Percentiles rank a stretch among this genome's conserved stretches.
phyloP scores from a whole-genome alignment of 1,140 invertebrate genomes.

The Scylla paramamosain region DNA sequence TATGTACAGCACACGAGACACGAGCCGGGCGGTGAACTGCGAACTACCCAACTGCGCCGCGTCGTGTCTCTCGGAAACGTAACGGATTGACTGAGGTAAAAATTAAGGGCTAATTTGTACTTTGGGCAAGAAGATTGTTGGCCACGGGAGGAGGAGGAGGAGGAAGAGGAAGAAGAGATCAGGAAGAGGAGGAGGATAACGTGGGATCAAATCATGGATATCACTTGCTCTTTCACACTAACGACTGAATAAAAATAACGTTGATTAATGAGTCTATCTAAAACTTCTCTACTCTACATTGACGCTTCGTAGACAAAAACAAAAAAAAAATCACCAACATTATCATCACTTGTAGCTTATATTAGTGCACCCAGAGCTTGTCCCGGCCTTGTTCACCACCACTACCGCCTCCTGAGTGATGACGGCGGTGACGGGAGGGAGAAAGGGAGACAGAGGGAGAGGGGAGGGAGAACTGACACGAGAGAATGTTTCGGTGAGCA shows the following conservation, averaged over 20 bases:
- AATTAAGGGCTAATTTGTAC: conserved; percentile 67
- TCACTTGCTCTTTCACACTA: conserved; percentile 15
- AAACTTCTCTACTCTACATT: neutral
- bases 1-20: conserved; percentile 34
- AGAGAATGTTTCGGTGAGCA: neutral
- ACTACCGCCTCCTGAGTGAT: neutral
- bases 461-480: neutral
- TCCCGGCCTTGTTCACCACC: neutral
- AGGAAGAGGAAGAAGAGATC: neutral
- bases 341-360: neutral
- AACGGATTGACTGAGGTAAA: conserved; percentile 23
- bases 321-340: neutral
- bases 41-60: neutral
- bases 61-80: neutral
- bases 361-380: neutral
- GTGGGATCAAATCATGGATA: neutral
- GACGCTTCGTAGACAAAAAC: neutral
- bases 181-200: neutral
- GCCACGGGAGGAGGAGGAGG: neutral
- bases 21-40: neutral
- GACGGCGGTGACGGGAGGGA: neutral
- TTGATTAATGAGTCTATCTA: neutral
- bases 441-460: neutral
- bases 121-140: conserved; percentile 46
- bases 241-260: neutral